Evolutionary conservation across 2,797 vertebrate species (phyloP), one percentile per base, ranked within the genome.

Genomic region (Anas acuta): DNA sequence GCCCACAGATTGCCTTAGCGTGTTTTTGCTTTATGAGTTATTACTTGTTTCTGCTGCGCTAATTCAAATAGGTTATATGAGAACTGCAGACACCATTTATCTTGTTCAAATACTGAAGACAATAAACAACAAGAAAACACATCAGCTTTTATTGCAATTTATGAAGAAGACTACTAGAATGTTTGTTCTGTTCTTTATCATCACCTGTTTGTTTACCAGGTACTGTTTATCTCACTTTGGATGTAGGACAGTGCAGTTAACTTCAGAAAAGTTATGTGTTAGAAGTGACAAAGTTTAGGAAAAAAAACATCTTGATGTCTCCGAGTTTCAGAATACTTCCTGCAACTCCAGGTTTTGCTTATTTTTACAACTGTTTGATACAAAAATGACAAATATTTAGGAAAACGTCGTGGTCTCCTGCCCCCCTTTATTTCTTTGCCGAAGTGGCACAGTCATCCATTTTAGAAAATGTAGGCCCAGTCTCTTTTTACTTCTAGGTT

Each of bases 61-160:
- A 81, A 73, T 72, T 87, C 70, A 91, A 87, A 92, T 11, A 71
- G 61, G 80, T 77, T 82, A 53, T 26, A 51, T 1, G 18, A 75
- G 28, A 54, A 66, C 41, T 78, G 65, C 66, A 89, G 33, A 64
- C n/a, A 67, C 5, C 15, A 93, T 74, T 87, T 22, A 67, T 91
- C 67, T 72, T 95, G 54, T 60, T 95, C 73, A 92, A 81, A 90
- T n/a, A 83, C 45, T 72, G 54, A 92, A 90, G 33, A 86, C 60
- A 88, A 78, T 37, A 65, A 18, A 72, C 35, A 87, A 49, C 25
- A 72, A 37, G 37, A 75, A 92, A 86, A 90, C 11, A 69, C 20
- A 81, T 22, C 33, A 8, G 6, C 3, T 85, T 89, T 85, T 72
- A 47, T 3, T 21, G 32, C 22, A 58, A 72, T 56, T 80, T 87